phyloP scores from a whole-genome alignment of 2,113 vertebrate species.

The Ancistrus triradiatus region DNA sequence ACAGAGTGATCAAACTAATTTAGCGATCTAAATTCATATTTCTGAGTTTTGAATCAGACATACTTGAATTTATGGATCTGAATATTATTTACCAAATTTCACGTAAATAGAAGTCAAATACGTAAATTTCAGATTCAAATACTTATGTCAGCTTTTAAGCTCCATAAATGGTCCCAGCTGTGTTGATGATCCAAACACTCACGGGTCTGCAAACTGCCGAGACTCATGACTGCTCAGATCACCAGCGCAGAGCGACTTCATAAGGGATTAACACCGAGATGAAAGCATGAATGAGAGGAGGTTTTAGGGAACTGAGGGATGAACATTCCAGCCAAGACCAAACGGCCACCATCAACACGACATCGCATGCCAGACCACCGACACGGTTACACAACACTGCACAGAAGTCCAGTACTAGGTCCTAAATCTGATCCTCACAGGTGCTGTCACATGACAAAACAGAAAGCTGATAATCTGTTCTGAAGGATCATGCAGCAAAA shows the following conservation, averaged over 20 bases:
- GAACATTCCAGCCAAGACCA: constrained; percentile 31
- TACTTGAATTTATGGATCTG: no score
- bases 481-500: constrained; percentile 46
- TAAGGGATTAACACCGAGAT: constrained; percentile 46
- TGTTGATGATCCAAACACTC: constrained; percentile 41
- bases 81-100: no score
- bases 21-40: no score
- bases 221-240: constrained; percentile 43
- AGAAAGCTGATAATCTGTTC: constrained; percentile 11
- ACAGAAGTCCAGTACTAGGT: neutral
- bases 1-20: no score
- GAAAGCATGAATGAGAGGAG: constrained; percentile 34
- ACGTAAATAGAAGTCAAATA: no score
- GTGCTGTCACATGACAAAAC: constrained; percentile 28
- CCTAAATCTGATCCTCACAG: constrained; percentile 31
- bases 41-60: no score
- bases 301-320: neutral
- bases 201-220: constrained; percentile 13
- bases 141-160: no score
- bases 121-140: no score
- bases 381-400: constrained; percentile 1
- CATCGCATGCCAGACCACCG: constrained; percentile 30
- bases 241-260: constrained; percentile 39
- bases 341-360: constrained; percentile 7
- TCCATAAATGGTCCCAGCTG: no score